Evolutionary conservation across 2,888 invertebrate genomes (phyloP).

Genomic region (Bembecia ichneumoniformis): DNA sequence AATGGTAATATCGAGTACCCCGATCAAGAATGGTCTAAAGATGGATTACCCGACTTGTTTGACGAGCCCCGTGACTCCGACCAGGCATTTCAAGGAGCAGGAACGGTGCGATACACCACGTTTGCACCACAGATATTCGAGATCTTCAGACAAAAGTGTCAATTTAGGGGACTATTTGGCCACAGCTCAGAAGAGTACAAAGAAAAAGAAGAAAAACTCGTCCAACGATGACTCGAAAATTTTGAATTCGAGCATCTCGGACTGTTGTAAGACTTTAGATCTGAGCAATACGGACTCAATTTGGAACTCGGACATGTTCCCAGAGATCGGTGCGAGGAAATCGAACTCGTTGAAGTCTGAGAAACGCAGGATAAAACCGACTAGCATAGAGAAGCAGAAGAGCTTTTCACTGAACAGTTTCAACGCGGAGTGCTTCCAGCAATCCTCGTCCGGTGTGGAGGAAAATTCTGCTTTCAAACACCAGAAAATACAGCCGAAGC

Average conservation of each 20-base stretch:
- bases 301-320: conserved; percentile 50
- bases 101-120: conserved; percentile 57
- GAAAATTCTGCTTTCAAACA: conserved; percentile 52
- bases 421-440: conserved; percentile 44
- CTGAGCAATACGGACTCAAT: background rate
- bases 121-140: conserved; percentile 36
- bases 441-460: conserved; percentile 38
- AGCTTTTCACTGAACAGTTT: conserved; percentile 51
- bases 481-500: conserved; percentile 40
- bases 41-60: conserved; percentile 31
- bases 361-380: conserved; percentile 67
- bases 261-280: background rate
- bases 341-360: conserved; percentile 45
- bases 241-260: background rate
- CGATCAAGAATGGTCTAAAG: conserved; percentile 45
- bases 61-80: conserved; percentile 47
- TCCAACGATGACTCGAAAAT: conserved; percentile 23
- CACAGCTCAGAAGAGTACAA: conserved; percentile 37
- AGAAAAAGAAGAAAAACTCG: conserved; percentile 43
- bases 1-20: conserved; percentile 47
- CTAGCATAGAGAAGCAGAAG: conserved; percentile 51
- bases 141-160: conserved; percentile 47
- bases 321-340: conserved; percentile 54
- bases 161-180: conserved; percentile 51
- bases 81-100: conserved; percentile 18